Percentiles rank a stretch among this genome's conserved stretches.
These are phyloP conservation scores for Xestia xanthographa DNA, from an alignment of 2,888 invertebrate genomes.

Conservation along the genomic window DNA sequence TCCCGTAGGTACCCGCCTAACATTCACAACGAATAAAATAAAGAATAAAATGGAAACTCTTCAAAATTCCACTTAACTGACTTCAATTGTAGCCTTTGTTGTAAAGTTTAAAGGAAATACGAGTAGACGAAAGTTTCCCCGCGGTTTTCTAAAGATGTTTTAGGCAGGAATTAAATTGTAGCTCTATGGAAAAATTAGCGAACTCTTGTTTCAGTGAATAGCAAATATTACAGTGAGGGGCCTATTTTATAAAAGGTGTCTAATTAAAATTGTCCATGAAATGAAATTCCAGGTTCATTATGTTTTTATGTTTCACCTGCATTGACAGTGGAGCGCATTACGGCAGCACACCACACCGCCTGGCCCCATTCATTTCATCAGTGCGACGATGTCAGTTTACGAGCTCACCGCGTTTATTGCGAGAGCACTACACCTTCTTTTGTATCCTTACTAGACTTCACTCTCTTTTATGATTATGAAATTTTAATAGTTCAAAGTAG, in stretches of 20 bases:
- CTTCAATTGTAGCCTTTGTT: conserved; percentile 78
- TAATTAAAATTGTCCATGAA: conserved; percentile 80
- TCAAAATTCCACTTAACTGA: conserved; percentile 75
- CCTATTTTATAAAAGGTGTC: conserved; percentile 73
- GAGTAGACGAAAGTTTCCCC: conserved; percentile 68
- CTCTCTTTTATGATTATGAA: conserved; percentile 76
- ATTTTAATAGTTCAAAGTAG: conserved; percentile 75
- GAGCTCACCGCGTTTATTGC: conserved; percentile 81
- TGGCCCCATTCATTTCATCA: conserved; percentile 78
- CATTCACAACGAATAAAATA: conserved; percentile 74
- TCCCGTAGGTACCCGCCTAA: conserved; percentile 70
- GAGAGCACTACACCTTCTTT: conserved; percentile 81
- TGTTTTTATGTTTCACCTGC: conserved; percentile 69
- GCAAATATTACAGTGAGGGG: conserved; percentile 61
- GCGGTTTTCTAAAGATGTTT: conserved; percentile 66
- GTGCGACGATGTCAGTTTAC: conserved; percentile 79
- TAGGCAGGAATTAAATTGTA: conserved; percentile 63
- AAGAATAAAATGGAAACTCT: conserved; percentile 76
- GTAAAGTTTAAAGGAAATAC: conserved; percentile 71
- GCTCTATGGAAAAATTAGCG: conserved; percentile 67
- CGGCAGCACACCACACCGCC: conserved; percentile 48
- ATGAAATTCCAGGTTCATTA: conserved; percentile 67
- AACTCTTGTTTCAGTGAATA: conserved; percentile 67
- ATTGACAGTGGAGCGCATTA: conserved; percentile 74
- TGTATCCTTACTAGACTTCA: conserved; percentile 77